Base-by-base conservation (phyloP, 92 coral and sea anemone genomes). In the Palythoa grandiflora region DNA sequence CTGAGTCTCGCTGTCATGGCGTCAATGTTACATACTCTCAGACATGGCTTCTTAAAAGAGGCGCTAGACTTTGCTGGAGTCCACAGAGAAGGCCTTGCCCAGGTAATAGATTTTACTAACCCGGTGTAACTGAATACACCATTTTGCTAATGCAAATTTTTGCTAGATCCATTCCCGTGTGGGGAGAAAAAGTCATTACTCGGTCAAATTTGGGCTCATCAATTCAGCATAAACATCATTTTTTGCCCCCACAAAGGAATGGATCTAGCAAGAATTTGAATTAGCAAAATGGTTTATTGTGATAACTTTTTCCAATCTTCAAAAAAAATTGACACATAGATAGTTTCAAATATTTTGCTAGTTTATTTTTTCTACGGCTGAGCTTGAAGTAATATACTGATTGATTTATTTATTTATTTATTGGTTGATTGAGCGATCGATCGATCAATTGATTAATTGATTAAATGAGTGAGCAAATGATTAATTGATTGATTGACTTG, bases 51-150 rank as follows among this genome's bases (percentile, higher is more conserved):
- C 75, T 91, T 97, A 12, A 95, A 97, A 77, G 99, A 97, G 72
- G 98, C 96, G 2, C 84, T 97, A 77, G 99, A 97, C 85, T 97
- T 97, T 87, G 98, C 96, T 21, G 99, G 97, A 7, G 99, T 96
- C 9, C 98, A 97, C 87, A 86, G 98, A 35, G 98, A 94, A 72
- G 92, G 95, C 74, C 90, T 97, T 44, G 96, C 92, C 74, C 95
- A 94, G 92, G 96, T 94, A 66, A 16, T 37, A n/a, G 61, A 39
- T 59, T 59, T 12, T 59, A 5, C 14, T 15, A 5, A 59, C 17
- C 21, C 14, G 17, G 3, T 4, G 17, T 59, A 14, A 20, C 3
- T 59, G 17, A 59, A 59, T 14, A 14, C 28, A 0, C 28, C 0
- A 28, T 28, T 28, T 28, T 28, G 28, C 28, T 28, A 28, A 28